Conservation (phyloP, 2,888 invertebrate species). For the Uropetala carovei region DNA sequence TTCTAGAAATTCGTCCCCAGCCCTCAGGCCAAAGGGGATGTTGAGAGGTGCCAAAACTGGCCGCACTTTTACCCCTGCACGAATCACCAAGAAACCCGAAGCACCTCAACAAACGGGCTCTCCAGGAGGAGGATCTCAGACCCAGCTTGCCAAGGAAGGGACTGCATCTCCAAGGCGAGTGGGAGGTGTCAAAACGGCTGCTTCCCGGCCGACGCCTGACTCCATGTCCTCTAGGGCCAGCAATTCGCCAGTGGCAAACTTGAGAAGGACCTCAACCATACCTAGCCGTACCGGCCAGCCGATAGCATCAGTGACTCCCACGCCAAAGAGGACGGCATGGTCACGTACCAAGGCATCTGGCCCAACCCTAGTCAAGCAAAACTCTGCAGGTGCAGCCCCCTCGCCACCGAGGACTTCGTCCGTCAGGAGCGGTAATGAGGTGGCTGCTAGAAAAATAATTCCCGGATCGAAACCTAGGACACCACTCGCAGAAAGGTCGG, state of each 20-base stretch:
- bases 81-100: slow-evolving; percentile 43
- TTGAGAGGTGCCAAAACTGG: slow-evolving; percentile 6
- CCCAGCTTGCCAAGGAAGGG: slow-evolving; percentile 1
- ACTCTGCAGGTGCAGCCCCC: slow-evolving; percentile 1
- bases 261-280: not conserved
- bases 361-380: slow-evolving; percentile 38
- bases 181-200: not conserved
- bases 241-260: slow-evolving; percentile 29
- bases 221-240: slow-evolving; percentile 31
- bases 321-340: slow-evolving; percentile 43
- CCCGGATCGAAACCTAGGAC: slow-evolving; percentile 56
- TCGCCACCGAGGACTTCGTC: slow-evolving; percentile 19
- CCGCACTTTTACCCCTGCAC: slow-evolving; percentile 47
- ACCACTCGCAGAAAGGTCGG: slow-evolving; percentile 25
- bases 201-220: slow-evolving; percentile 27
- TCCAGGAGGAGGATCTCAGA: slow-evolving; percentile 24
- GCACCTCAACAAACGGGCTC: not conserved
- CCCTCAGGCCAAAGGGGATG: slow-evolving; percentile 75
- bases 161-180: slow-evolving; percentile 47
- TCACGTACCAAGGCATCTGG: slow-evolving; percentile 25
- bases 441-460: not conserved
- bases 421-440: slow-evolving; percentile 7
- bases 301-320: slow-evolving; percentile 24
- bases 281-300: not conserved
- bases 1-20: slow-evolving; percentile 83